Evolutionary conservation across 2,797 vertebrate species (phyloP), one percentile per base, ranked within the genome.

Genomic region (Peromyscus melanophrys): DNA sequence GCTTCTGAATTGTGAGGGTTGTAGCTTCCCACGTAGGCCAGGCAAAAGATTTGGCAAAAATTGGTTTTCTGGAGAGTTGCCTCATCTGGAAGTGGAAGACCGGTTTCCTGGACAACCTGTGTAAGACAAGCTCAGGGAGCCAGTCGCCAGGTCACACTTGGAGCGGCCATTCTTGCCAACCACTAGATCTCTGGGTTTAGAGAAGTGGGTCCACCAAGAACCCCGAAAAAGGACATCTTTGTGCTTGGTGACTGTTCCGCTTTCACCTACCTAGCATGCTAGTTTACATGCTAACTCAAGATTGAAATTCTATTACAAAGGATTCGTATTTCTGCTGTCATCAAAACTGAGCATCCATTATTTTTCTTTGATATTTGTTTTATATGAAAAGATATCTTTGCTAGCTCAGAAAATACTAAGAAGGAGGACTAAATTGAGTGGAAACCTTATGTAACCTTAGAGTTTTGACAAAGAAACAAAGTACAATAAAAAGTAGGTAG

Each of bases 381-480:
- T 96, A 43, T 92, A 88, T 88, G 46, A 94, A 90, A 97, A 95
- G 43, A 61, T 85, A 89, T 27, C 67, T 89, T 86, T 11, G 81
- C 9, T 69, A 94, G 52, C 69, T 84, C 40, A 46, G 49, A 63
- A 92, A 96, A 71, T 19, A 46, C 61, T 65, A 84, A 37, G 27
- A 90, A n/a, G n/a, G 85, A 95, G 43, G 59, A 89, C 27, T 77
- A 25, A 63, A 90, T 80, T 43, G 93, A 93, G 80, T 93, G 73
- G 40, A 76, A 96, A 89, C 49, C 83, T 94, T 89, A 34, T 89
- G 6, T 1, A 93, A 25, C 52, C n/a, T n/a, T 94, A 84, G 31
- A 94, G 46, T 85, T 95, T 57, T 88, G 12, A 67, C 83, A 82
- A 67, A 96, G 89, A 96, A 96, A 73, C 40, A 76, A 86, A 94